phyloP scores from a whole-genome alignment of 92 coral and sea anemone genomes.

The Diadumene lineata region DNA sequence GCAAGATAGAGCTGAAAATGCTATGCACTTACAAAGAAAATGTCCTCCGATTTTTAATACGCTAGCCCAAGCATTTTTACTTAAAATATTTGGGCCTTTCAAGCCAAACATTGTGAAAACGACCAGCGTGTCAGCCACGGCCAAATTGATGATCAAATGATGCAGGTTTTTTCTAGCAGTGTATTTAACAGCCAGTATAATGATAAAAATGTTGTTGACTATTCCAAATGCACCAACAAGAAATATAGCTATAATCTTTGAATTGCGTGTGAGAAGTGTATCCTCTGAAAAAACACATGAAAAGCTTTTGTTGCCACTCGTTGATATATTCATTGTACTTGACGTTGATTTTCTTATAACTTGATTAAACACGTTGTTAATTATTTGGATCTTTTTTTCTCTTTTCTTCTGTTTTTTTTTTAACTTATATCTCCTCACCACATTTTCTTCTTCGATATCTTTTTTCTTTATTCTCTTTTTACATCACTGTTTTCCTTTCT shows the following conservation, averaged over 20 bases:
- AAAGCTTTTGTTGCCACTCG: too few species aligned
- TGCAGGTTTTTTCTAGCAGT: slow-evolving; percentile 16
- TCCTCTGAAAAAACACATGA: too few species aligned
- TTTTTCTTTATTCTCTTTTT: too few species aligned
- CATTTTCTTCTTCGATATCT: too few species aligned
- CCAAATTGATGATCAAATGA: slow-evolving; percentile 21
- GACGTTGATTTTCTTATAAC: too few species aligned
- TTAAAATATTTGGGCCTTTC: background rate
- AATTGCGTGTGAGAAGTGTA: too few species aligned
- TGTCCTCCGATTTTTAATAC: background rate
- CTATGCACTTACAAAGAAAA: background rate
- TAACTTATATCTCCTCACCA: too few species aligned
- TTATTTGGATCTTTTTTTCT: too few species aligned
- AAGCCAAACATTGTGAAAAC: background rate
- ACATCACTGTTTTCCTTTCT: too few species aligned
- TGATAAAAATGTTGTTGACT: slow-evolving; percentile 17
- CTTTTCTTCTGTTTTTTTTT: too few species aligned
- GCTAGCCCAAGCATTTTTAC: background rate
- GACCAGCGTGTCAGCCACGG: slow-evolving; percentile 19
- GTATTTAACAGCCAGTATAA: slow-evolving; percentile 14
- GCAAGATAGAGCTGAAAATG: background rate
- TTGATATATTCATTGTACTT: too few species aligned
- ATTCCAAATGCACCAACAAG: slow-evolving; percentile 4
- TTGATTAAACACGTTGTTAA: too few species aligned
- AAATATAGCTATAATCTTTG: background rate